Evolutionary conservation across 2,888 invertebrate genomes (phyloP).

Genomic region (Heteromurus nitidus): DNA sequence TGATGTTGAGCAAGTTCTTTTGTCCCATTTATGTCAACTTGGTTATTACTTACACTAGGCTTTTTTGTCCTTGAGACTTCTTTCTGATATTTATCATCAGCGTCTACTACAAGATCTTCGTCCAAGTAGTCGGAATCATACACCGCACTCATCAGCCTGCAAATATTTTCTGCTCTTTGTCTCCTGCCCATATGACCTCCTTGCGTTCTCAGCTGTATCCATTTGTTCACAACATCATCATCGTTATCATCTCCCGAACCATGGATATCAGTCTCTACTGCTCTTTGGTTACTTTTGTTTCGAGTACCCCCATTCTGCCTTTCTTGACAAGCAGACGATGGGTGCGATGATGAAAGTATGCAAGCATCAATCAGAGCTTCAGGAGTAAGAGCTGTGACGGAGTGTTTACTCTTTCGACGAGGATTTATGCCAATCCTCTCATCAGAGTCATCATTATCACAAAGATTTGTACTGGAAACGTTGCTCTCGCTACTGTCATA

Average conservation of each 20-base stretch:
- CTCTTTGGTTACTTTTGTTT: neutral
- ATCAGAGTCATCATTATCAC: slow-evolving; percentile 42
- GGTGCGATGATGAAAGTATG: slow-evolving; percentile 28
- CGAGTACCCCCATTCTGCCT: neutral
- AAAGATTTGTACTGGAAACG: slow-evolving; percentile 47
- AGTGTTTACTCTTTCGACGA: slow-evolving; percentile 41
- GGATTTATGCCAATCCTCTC: slow-evolving; percentile 23
- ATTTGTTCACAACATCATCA: slow-evolving; percentile 64
- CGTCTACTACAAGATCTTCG: slow-evolving; percentile 25
- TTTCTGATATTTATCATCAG: slow-evolving; percentile 17
- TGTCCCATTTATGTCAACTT: slow-evolving; percentile 9
- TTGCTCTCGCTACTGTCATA: slow-evolving; percentile 10
- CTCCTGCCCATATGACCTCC: slow-evolving; percentile 63
- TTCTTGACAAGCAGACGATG: slow-evolving; percentile 21
- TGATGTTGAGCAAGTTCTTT: slow-evolving; percentile 20
- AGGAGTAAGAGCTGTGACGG: slow-evolving; percentile 15
- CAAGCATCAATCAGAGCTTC: slow-evolving; percentile 39
- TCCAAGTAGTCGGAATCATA: slow-evolving; percentile 69
- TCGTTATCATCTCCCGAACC: slow-evolving; percentile 55
- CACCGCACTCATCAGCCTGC: slow-evolving; percentile 69
- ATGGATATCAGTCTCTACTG: neutral
- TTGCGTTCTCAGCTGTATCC: slow-evolving; percentile 66
- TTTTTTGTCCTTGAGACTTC: slow-evolving; percentile 32
- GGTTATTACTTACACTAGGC: slow-evolving; percentile 16
- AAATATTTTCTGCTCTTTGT: slow-evolving; percentile 71